Evolutionary conservation across 2,113 vertebrate genomes (phyloP).

Genomic region (Atrichornis clamosus): DNA sequence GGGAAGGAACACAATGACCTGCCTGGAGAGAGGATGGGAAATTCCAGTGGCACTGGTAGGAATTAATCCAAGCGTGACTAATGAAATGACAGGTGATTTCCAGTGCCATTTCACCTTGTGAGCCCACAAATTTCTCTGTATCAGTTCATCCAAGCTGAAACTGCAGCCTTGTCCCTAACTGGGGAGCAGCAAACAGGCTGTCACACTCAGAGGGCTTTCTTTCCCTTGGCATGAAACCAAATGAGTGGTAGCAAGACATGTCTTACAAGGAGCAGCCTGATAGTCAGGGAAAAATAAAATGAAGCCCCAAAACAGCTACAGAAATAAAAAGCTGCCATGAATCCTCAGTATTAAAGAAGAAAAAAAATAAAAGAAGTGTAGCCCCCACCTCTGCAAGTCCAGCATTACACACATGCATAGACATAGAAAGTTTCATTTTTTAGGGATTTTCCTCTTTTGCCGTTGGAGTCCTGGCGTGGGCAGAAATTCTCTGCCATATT

Average conservation of each 20-base stretch:
- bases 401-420: neutral
- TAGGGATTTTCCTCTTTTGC: neutral
- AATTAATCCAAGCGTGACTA: neutral
- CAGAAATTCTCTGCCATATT: neutral
- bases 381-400: neutral
- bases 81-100: neutral
- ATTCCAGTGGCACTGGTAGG: neutral
- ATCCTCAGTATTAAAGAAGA: neutral
- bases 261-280: neutral
- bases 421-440: neutral
- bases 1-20: neutral
- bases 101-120: neutral
- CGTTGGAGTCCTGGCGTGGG: neutral
- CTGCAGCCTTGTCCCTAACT: neutral
- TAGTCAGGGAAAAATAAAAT: neutral
- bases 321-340: neutral
- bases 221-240: accelerated
- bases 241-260: accelerated
- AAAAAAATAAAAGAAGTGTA: neutral
- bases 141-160: neutral
- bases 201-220: neutral
- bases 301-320: neutral
- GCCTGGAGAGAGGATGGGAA: neutral
- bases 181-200: neutral
- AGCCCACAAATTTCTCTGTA: neutral